Evolutionary conservation across 2,888 invertebrate species (phyloP), one percentile per base, ranked within the genome.

Genomic region (Lumbricus terrestris): DNA sequence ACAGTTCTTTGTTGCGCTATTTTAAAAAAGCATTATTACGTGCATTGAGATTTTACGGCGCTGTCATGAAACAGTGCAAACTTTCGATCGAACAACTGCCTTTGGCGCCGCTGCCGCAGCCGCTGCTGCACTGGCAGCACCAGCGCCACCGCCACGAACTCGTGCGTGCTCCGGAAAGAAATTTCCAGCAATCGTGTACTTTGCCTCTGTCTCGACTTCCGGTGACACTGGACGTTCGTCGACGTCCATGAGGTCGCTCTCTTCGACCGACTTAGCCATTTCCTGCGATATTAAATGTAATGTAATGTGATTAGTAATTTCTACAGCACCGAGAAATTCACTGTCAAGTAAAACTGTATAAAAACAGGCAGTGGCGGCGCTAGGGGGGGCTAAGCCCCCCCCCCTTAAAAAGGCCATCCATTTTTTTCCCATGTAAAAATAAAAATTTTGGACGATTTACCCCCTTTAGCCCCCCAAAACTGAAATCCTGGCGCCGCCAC

Each of bases 111-210:
- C 20, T n/a, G 13, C 85, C 2, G 85, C 85, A 23, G 8, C 40
- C 15, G 8, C 40, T 40, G n/a, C n/a, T n/a, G n/a, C n/a, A n/a
- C n/a, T n/a, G n/a, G n/a, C n/a, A n/a, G n/a, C n/a, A n/a, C n/a
- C n/a, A n/a, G n/a, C n/a, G n/a, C 40, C 40, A 11, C 40, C 40
- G 6, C 35, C 85, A 85, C 85, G 85, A 85, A 18, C 35, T 35
- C 29, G 34, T 23, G 13, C n/a, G 35, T 85, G 85, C 6, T 85
- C 85, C 35, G 85, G 85, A 85, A 35, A 85, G 35, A 13, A 85
- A 85, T 34, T 85, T 85, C 35, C 85, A 34, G 85, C 85, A 37
- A 85, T 85, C 37, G 34, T 33, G 85, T 85, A 85, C 37, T 85
- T 37, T 35, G 85, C 34, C 85, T 85, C 37, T 13, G 18, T 15